Conservation (phyloP, 1,140 invertebrate genomes). For the Drosophila setifemur region DNA sequence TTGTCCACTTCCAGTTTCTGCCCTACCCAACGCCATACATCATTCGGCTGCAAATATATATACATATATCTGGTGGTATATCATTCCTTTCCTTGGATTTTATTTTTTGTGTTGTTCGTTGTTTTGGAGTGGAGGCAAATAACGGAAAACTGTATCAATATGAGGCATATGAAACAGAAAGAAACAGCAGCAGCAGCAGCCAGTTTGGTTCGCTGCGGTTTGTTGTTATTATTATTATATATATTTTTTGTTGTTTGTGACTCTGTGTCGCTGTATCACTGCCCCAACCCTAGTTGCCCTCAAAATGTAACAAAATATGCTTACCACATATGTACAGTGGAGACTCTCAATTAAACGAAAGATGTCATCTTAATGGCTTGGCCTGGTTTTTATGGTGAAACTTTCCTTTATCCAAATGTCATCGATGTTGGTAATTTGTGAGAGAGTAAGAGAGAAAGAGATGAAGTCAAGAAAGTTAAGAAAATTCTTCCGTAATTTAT, state of each 20-base stretch:
- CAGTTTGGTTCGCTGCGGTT: constrained; percentile 11
- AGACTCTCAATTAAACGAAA: constrained; percentile 7
- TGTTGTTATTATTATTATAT: too few relatives aligned
- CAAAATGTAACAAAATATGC: constrained; percentile 50
- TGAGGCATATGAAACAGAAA: constrained; percentile 46
- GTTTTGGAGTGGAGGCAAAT: constrained; percentile 15
- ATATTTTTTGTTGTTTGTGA: background rate
- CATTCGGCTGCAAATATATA: constrained; percentile 34
- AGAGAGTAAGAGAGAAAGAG: background rate
- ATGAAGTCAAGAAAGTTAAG: background rate
- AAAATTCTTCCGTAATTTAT: too few relatives aligned
- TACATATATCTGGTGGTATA: constrained; percentile 22
- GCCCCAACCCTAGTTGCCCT: constrained; percentile 61
- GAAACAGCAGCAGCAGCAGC: constrained; percentile 54
- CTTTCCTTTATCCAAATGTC: background rate
- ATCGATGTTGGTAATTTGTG: background rate
- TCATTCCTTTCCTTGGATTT: constrained; percentile 17
- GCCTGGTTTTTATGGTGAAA: background rate
- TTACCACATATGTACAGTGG: constrained; percentile 43
- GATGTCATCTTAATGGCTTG: constrained; percentile 9
- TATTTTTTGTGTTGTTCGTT: constrained; percentile 29
- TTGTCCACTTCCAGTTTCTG: constrained; percentile 25
- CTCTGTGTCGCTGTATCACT: too few relatives aligned
- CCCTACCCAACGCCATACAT: constrained; percentile 51
- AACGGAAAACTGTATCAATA: constrained; percentile 62